Conservation (phyloP, 2,113 vertebrate species). For the rat (Rattus norvegicus) region DNA sequence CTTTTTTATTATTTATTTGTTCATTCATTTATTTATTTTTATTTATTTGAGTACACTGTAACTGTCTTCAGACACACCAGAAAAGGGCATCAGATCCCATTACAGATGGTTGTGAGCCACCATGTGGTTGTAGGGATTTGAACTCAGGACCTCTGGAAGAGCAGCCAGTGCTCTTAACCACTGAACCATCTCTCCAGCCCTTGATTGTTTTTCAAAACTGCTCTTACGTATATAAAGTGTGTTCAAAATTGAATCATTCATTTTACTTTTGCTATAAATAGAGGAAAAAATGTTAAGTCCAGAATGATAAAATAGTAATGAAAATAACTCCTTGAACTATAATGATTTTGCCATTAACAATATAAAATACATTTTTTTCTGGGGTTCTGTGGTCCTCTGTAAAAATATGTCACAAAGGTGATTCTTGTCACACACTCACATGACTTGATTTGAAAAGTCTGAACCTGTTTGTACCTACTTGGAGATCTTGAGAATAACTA, state of each 20-base stretch:
- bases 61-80: no score
- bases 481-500: background rate
- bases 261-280: background rate
- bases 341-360: background rate
- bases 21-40: no score
- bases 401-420: background rate
- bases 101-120: no score
- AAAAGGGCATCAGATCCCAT: no score
- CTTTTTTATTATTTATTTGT: no score
- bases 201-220: background rate
- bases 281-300: background rate
- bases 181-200: no score
- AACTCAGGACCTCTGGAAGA: no score
- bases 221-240: background rate
- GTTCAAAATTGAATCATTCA: slow-evolving; percentile 35
- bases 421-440: background rate
- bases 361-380: background rate
- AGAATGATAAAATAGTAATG: slow-evolving; percentile 28
- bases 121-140: no score
- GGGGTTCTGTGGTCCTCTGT: background rate
- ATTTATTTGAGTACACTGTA: no score
- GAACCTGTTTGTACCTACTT: background rate
- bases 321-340: background rate
- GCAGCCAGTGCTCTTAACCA: no score
- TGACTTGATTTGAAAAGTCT: background rate